Percentiles rank a stretch among this genome's conserved stretches.
Evolutionary conservation across 2,113 vertebrate species (phyloP).

Genomic region (Dromiciops gliroides): DNA sequence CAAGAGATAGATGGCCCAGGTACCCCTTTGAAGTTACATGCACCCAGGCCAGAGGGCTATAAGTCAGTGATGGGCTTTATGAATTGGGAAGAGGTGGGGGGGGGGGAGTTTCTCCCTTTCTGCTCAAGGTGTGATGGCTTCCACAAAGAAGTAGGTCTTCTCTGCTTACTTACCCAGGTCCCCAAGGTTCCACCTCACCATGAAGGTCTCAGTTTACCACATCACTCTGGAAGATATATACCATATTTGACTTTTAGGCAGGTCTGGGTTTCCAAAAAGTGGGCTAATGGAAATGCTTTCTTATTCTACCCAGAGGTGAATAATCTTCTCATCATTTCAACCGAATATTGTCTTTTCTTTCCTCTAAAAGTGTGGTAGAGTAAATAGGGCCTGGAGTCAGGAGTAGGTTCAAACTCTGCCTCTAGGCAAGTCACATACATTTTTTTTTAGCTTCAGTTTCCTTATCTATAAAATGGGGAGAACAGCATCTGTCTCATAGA

Average conservation of each 20-base stretch:
- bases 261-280: neutral
- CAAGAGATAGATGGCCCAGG: too few species aligned
- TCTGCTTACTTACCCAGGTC: neutral
- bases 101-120: neutral
- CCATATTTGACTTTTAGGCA: neutral
- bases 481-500: neutral
- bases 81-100: too few species aligned
- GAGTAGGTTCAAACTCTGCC: neutral
- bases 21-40: too few species aligned
- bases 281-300: neutral
- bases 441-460: neutral
- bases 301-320: neutral
- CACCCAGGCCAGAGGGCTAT: neutral
- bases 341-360: rapidly evolving
- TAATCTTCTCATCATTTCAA: neutral
- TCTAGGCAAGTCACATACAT: neutral
- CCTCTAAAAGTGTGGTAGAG: neutral
- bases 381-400: rapidly evolving
- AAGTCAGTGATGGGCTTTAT: neutral
- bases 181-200: neutral
- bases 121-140: neutral
- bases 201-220: neutral
- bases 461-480: neutral
- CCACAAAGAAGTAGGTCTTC: neutral
- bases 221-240: neutral